These are phyloP conservation scores for Crenichthys baileyi DNA, from an alignment of 2,797 vertebrate genomes.

Conservation along the genomic window DNA sequence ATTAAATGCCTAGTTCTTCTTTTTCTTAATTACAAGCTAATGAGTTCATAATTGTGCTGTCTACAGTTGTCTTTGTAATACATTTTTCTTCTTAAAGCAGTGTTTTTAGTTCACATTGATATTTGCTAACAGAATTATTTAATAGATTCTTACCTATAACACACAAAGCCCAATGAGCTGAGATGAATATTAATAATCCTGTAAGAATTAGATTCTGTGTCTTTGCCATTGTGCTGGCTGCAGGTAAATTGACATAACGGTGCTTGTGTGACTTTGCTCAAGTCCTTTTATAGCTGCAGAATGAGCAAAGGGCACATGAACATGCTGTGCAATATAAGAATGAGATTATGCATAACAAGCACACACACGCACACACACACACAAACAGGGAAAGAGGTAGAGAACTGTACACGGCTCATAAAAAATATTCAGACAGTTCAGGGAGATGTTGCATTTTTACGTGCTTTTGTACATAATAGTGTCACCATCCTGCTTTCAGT, in stretches of 20 bases:
- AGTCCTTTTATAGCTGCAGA: conserved; percentile 46
- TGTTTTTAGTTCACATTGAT: background rate
- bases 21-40: background rate
- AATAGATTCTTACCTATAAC: conserved; percentile 67
- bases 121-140: background rate
- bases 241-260: background rate
- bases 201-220: conserved; percentile 17
- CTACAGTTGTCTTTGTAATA: background rate
- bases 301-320: conserved; percentile 73
- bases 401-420: background rate
- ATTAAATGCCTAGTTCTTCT: background rate
- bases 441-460: background rate
- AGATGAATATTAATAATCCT: conserved; percentile 71
- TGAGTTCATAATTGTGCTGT: background rate
- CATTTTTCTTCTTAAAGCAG: conserved; percentile 3
- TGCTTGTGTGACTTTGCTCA: background rate
- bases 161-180: conserved; percentile 46
- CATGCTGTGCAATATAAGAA: background rate
- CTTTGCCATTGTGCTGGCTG: conserved; percentile 58
- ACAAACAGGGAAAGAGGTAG: background rate
- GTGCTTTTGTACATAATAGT: background rate
- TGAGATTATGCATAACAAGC: conserved; percentile 11
- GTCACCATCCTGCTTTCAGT: background rate
- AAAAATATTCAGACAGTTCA: background rate
- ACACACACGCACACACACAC: conserved; percentile 6